phyloP scores from a whole-genome alignment of 2,797 vertebrate genomes.

The Pangasius mekongensis region DNA sequence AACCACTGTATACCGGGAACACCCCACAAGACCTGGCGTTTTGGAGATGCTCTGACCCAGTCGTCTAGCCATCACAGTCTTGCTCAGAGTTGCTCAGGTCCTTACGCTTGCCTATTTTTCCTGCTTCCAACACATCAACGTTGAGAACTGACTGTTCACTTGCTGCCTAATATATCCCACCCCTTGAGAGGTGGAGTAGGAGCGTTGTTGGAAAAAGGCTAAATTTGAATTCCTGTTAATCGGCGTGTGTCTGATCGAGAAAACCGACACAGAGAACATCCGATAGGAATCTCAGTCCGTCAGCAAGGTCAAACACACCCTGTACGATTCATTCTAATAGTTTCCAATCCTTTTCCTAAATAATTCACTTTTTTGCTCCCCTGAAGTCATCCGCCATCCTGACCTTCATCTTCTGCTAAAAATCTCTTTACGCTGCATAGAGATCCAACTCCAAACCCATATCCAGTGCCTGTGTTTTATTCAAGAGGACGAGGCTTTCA shows the following conservation, averaged over 20 bases:
- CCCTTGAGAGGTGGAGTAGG: neutral
- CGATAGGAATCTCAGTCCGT: neutral
- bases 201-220: neutral
- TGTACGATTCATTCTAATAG: neutral
- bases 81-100: too few relatives aligned
- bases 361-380: neutral
- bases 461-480: neutral
- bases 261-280: neutral
- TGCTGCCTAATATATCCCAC: too few relatives aligned
- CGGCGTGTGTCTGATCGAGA: neutral
- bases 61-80: too few relatives aligned
- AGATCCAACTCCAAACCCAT: neutral
- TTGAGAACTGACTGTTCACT: too few relatives aligned
- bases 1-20: too few relatives aligned
- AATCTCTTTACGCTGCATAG: neutral
- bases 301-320: constrained; percentile 1
- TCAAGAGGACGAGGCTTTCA: constrained; percentile 32
- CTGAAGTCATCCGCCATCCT: neutral
- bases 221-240: neutral
- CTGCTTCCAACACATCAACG: too few relatives aligned
- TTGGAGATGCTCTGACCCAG: too few relatives aligned
- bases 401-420: neutral
- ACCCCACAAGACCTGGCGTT: too few relatives aligned
- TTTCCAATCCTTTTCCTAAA: neutral
- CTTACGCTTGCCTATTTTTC: too few relatives aligned